These are phyloP conservation scores for Ivindomyrus marchei DNA, from an alignment of 2,113 vertebrate genomes.

Conservation along the genomic window DNA sequence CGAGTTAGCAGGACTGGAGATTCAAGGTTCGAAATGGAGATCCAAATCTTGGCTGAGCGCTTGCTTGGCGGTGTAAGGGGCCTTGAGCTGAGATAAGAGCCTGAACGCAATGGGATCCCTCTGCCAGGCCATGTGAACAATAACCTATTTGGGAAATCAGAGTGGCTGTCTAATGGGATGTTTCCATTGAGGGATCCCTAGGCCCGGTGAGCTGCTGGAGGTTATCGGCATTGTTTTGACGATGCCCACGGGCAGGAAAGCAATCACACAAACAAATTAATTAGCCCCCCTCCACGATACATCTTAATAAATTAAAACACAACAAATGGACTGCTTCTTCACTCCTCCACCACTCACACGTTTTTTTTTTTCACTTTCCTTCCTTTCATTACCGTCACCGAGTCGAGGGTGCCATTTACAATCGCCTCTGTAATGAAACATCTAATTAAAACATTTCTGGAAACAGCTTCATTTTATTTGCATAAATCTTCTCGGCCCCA, in stretches of 20 bases:
- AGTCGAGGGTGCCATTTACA: conserved; percentile 36
- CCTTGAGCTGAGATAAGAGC: conserved; percentile 32
- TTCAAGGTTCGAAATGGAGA: conserved; percentile 23
- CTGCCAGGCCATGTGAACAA: conserved; percentile 23
- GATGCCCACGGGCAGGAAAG: conserved; percentile 41
- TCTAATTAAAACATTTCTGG: conserved; percentile 53
- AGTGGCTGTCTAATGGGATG: conserved; percentile 33
- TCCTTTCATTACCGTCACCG: conserved; percentile 31
- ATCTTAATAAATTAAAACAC: conserved; percentile 58
- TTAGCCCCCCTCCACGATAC: conserved; percentile 57
- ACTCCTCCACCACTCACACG: background rate
- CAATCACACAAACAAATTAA: conserved; percentile 74
- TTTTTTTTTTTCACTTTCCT: background rate
- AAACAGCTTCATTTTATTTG: conserved; percentile 54
- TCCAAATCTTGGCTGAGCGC: conserved; percentile 22
- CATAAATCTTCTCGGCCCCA: conserved; percentile 27
- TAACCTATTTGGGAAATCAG: conserved; percentile 31
- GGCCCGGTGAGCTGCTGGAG: conserved; percentile 32
- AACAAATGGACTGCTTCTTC: background rate
- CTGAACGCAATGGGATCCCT: conserved; percentile 28
- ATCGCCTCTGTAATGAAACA: conserved; percentile 47
- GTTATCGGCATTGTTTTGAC: conserved; percentile 40
- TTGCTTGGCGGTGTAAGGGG: background rate
- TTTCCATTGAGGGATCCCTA: conserved; percentile 29
- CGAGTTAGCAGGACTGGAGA: conserved; percentile 15